These are phyloP conservation scores for Crocuta crocuta DNA, from an alignment of 2,113 vertebrate species.

Conservation along the genomic window DNA sequence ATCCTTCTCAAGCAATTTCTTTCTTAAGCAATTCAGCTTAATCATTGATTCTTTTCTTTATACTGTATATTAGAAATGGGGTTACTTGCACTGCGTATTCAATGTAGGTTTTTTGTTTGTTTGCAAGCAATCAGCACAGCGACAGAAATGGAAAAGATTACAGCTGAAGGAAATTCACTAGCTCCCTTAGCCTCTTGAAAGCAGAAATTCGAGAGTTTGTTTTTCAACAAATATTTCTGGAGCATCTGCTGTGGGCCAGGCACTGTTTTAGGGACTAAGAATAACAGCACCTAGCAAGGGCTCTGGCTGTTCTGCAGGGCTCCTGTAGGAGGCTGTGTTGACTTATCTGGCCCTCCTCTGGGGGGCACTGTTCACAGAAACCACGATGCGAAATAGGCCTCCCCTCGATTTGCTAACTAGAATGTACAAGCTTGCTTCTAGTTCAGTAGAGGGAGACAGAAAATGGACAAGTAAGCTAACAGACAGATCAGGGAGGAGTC, in stretches of 20 bases:
- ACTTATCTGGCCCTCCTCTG: background rate
- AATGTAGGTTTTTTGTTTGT: background rate
- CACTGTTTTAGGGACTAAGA: background rate
- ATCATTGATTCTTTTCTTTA: conserved; percentile 29
- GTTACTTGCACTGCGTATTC: conserved; percentile 29
- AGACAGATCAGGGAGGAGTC: background rate
- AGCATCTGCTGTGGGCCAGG: background rate
- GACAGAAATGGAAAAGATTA: conserved; percentile 45
- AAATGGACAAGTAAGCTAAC: background rate
- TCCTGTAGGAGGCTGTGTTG: background rate
- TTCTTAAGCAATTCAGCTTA: conserved; percentile 40
- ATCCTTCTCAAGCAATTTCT: conserved; percentile 19
- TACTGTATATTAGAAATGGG: conserved; percentile 11
- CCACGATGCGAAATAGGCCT: rapidly evolving
- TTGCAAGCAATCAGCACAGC: conserved; percentile 31
- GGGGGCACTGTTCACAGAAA: too few relatives aligned
- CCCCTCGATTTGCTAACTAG: background rate
- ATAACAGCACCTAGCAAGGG: background rate
- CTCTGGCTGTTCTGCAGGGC: background rate
- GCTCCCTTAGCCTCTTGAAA: background rate
- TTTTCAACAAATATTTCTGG: conserved; percentile 44
- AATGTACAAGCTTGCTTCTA: background rate
- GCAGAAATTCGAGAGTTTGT: background rate
- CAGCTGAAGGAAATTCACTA: conserved; percentile 19
- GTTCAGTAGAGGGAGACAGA: background rate